Conservation (phyloP, 1,140 invertebrate species). For the Neodiprion pinetum region DNA sequence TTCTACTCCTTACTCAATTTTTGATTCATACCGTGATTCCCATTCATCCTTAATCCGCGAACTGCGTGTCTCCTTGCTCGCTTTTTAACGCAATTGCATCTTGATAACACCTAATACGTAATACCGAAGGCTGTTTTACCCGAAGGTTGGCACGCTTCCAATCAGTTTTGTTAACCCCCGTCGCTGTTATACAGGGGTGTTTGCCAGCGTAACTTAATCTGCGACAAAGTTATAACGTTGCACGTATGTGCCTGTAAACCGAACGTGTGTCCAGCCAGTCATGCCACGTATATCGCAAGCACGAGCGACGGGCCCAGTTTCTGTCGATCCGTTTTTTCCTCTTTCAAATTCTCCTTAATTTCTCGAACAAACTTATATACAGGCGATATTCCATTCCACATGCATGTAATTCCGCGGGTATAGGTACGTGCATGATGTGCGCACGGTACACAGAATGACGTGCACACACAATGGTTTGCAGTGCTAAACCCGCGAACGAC, state of each 20-base stretch:
- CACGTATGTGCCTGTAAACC: too few species aligned
- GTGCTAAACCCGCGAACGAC: background rate
- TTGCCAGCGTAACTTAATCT: background rate
- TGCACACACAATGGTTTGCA: background rate
- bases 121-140: background rate
- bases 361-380: too few species aligned
- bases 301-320: too few species aligned
- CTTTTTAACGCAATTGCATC: background rate
- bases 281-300: too few species aligned
- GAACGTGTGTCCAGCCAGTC: too few species aligned
- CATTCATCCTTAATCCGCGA: too few species aligned
- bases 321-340: too few species aligned
- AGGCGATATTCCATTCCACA: background rate
- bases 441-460: background rate
- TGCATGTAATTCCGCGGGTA: background rate
- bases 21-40: conserved; percentile 19
- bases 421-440: background rate
- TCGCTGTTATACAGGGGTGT: background rate
- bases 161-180: background rate
- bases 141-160: conserved; percentile 4
- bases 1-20: conserved; percentile 20
- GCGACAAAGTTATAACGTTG: background rate
- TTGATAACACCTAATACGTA: conserved; percentile 7
- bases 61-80: too few species aligned
- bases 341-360: too few species aligned